phyloP scores from a whole-genome alignment of 2,113 vertebrate species.

The Orthochromis malagaraziensis region DNA sequence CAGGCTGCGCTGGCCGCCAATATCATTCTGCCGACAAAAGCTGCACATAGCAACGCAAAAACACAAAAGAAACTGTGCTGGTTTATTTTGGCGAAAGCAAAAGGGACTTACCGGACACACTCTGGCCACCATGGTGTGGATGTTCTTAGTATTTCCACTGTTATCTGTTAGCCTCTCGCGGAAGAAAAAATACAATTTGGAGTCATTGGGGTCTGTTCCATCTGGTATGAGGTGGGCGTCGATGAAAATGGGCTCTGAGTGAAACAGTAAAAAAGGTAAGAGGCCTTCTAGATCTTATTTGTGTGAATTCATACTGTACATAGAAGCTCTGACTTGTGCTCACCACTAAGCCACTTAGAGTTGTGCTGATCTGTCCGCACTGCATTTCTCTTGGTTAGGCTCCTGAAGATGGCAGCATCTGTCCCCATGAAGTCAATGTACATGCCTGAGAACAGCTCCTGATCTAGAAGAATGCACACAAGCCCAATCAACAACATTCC shows the following conservation, averaged over 20 bases:
- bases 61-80: background rate
- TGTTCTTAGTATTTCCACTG: conserved; percentile 88
- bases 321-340: conserved; percentile 4
- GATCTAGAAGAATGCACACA: conserved; percentile 69
- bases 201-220: conserved; percentile 90
- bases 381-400: conserved; percentile 87
- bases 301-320: background rate
- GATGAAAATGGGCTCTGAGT: conserved; percentile 89
- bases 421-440: conserved; percentile 99
- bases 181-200: conserved; percentile 95
- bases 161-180: conserved; percentile 89
- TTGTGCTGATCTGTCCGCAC: conserved; percentile 97
- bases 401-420: conserved; percentile 95
- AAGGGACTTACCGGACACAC: conserved; percentile 87
- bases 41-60: background rate
- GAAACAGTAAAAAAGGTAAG: background rate
- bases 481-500: background rate
- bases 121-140: conserved; percentile 95
- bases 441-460: conserved; percentile 97
- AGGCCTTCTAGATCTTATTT: background rate
- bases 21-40: conserved; percentile 78
- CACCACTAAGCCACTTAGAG: conserved; percentile 98
- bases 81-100: background rate
- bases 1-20: conserved; percentile 93
- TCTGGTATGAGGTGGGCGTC: conserved; percentile 93